Evolutionary conservation across 2,113 vertebrate species (phyloP).

Genomic region (Bagarius yarrelli): DNA sequence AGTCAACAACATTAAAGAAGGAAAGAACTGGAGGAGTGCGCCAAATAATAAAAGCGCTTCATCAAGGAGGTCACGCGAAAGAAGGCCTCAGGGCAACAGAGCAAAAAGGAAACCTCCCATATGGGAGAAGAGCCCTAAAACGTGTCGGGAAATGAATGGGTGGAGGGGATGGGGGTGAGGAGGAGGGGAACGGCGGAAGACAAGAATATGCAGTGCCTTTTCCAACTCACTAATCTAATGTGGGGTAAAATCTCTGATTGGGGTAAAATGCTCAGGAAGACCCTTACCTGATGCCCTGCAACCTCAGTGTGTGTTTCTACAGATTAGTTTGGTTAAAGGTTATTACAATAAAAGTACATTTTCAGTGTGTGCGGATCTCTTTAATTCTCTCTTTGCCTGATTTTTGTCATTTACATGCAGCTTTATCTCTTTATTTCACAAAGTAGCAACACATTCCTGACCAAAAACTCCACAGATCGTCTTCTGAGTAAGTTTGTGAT

Average conservation of each 20-base stretch:
- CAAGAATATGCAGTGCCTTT: conserved; percentile 29
- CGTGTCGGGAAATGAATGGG: conserved; percentile 36
- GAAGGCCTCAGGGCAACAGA: conserved; percentile 26
- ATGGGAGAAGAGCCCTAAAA: neutral
- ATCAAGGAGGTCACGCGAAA: conserved; percentile 17
- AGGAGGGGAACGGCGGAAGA: conserved; percentile 1
- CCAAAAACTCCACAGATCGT: neutral
- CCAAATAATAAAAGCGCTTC: conserved; percentile 23
- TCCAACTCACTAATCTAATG: conserved; percentile 25
- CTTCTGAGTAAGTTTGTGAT: neutral
- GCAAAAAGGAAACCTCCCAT: conserved; percentile 17
- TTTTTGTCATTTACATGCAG: neutral
- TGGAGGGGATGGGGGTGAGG: conserved; percentile 1
- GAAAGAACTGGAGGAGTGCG: conserved; percentile 17
- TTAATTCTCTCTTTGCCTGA: too few species aligned
- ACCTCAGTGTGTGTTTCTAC: neutral
- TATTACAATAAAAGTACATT: neutral
- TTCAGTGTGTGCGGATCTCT: neutral
- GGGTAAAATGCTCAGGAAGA: neutral
- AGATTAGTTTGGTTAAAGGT: neutral
- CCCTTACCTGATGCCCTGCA: neutral
- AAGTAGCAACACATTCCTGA: neutral
- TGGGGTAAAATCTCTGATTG: conserved; percentile 13
- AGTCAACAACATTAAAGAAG: neutral
- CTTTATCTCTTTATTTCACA: neutral